Conservation (phyloP, 2,797 vertebrate genomes). For the Lophius americanus region DNA sequence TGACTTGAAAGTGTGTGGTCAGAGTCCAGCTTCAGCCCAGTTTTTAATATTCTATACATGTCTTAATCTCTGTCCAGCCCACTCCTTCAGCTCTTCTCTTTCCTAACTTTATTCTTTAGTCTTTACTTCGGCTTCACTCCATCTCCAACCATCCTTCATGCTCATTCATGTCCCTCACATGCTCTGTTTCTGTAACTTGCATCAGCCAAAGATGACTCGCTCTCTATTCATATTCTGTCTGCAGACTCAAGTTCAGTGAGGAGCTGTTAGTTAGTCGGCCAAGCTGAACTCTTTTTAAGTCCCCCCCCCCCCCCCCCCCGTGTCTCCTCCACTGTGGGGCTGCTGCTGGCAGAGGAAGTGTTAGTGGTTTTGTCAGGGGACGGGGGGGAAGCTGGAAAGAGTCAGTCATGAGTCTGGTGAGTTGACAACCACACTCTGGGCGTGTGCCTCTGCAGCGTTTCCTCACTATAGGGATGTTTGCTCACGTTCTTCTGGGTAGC, state of each 20-base stretch:
- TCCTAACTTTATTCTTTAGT: not conserved
- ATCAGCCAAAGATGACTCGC: slow-evolving; percentile 43
- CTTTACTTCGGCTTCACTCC: slow-evolving; percentile 3
- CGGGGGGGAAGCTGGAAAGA: slow-evolving; percentile 36
- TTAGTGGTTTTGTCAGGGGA: slow-evolving; percentile 30
- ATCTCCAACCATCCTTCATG: slow-evolving; percentile 13
- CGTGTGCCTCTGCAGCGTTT: slow-evolving; percentile 23
- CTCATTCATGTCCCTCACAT: slow-evolving; percentile 16
- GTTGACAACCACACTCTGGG: slow-evolving; percentile 14
- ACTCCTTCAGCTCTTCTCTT: not conserved
- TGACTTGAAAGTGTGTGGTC: slow-evolving; percentile 32
- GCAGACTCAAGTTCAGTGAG: slow-evolving; percentile 16
- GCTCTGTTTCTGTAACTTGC: slow-evolving; percentile 30
- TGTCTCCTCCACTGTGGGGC: not conserved
- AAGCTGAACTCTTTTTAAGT: not conserved
- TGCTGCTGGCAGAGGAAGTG: slow-evolving; percentile 40
- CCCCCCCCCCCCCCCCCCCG: not conserved
- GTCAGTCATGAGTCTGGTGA: slow-evolving; percentile 28
- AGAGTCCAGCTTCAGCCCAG: slow-evolving; percentile 14
- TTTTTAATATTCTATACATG: slow-evolving; percentile 21
- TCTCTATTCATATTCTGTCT: slow-evolving; percentile 44
- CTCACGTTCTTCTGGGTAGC: slow-evolving; percentile 30
- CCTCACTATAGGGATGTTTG: slow-evolving; percentile 29
- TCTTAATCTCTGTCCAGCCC: slow-evolving; percentile 4
- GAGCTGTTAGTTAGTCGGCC: slow-evolving; percentile 8